phyloP scores from a whole-genome alignment of 2,797 vertebrate genomes.

The Telmatherina bonti region DNA sequence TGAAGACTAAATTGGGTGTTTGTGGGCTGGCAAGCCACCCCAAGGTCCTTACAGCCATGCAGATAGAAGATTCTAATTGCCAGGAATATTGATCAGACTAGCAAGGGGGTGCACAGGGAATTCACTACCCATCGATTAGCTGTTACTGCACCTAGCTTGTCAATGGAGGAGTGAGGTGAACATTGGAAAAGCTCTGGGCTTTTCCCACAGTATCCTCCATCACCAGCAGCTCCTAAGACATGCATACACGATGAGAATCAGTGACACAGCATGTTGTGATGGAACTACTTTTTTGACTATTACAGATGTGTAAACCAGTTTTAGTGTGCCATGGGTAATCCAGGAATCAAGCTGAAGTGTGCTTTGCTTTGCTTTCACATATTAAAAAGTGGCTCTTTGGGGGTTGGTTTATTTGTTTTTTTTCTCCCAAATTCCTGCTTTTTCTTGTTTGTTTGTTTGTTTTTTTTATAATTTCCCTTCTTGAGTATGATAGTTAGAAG shows the following conservation, averaged over 20 bases:
- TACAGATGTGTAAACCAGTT: slow-evolving; percentile 7
- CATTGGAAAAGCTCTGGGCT: slow-evolving; percentile 69
- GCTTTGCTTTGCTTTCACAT: not conserved
- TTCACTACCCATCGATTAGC: slow-evolving; percentile 86
- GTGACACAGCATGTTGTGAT: slow-evolving; percentile 70
- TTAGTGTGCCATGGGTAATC: not conserved
- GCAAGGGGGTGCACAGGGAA: slow-evolving; percentile 79
- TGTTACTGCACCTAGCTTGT: slow-evolving; percentile 84
- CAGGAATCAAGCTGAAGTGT: slow-evolving; percentile 4
- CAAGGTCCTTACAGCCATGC: slow-evolving; percentile 85
- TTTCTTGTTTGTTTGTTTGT: slow-evolving; percentile 4
- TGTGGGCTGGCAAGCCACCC: slow-evolving; percentile 83
- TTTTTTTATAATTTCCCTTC: slow-evolving; percentile 41
- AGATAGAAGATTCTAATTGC: slow-evolving; percentile 91
- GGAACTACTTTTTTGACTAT: slow-evolving; percentile 20
- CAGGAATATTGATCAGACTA: slow-evolving; percentile 86
- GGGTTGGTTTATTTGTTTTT: not conserved
- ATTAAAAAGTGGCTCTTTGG: not conserved
- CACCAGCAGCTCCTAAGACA: slow-evolving; percentile 49
- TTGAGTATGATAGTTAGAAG: slow-evolving; percentile 26
- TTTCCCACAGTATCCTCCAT: slow-evolving; percentile 67
- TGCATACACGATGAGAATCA: slow-evolving; percentile 23
- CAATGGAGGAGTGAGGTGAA: slow-evolving; percentile 78
- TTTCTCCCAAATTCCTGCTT: not conserved
- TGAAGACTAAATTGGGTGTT: slow-evolving; percentile 89